Base-by-base conservation (phyloP, 1,140 invertebrate species). In the Zaprionus capensis region DNA sequence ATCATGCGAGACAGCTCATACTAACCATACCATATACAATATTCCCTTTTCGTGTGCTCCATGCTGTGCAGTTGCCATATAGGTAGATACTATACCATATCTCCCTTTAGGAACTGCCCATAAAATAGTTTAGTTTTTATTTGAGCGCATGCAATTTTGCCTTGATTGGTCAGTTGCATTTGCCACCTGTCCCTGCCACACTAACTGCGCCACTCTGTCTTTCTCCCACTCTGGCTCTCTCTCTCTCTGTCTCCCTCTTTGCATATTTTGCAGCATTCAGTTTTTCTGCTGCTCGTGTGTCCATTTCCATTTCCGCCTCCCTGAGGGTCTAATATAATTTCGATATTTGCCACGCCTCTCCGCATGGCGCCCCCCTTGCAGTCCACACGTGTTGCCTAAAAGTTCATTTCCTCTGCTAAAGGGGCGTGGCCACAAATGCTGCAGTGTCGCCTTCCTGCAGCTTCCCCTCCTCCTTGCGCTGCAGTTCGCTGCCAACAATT, bases 351-450 rank as follows among this genome's bases (percentile, higher is more conserved):
- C 68, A 38, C 53, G 55, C 22, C 26, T 44, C 15, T 14, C 7
- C 22, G 31, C 31, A 7, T 28, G 7, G 28, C 28, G 28, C n/a
- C 15, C 53, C 5, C 22, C 41, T 15, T 11, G 4, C 38, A 5
- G 12, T 66, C 5, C 6, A 14, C 41, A 44, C 4, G 5, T 12
- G 22, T 51, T 68, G 66, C 66, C 77, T 62, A 64, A 88, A 87
- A 87, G 73, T 87, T 81, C 55, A 82, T 86, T 83, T 86, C 83
- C 83, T 80, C 12, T 44, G 12, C 41, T 41, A 7, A n/a, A 12
- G 74, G 75, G 84, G 84, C 85, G 85, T 90, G 84, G 81, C 67
- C 28, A 36, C 28, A 73, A 82, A 69, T 88, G 76, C 85, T 90
- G 85, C 84, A 87, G 80, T 83, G 53, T n/a, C 56, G 31, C 67